Conservation (phyloP, 2,888 invertebrate genomes). For the Entomobrya proxima region DNA sequence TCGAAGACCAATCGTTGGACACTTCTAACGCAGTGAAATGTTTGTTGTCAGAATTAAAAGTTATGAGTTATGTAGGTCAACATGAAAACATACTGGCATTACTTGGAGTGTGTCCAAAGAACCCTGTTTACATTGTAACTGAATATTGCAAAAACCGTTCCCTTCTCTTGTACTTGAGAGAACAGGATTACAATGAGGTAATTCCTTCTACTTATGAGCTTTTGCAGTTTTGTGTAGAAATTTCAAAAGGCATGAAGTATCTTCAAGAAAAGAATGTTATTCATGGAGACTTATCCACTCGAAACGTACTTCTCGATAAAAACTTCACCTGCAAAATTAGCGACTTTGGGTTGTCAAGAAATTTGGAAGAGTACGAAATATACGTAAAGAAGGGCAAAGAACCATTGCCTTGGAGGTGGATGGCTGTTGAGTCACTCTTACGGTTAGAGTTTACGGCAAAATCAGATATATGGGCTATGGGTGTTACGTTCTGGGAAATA, state of each 20-base stretch:
- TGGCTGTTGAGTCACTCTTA: neutral
- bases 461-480: neutral
- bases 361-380: neutral
- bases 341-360: neutral
- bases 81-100: neutral
- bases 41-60: too few species aligned
- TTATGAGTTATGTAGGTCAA: neutral
- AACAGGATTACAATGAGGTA: too few species aligned
- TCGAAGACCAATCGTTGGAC: too few species aligned
- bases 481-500: neutral
- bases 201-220: neutral
- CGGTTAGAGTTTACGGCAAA: neutral
- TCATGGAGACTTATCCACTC: neutral
- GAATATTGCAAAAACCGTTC: neutral
- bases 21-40: too few species aligned
- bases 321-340: neutral
- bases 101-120: neutral
- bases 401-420: neutral
- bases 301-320: neutral
- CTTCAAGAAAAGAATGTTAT: neutral
- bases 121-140: neutral
- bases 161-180: neutral
- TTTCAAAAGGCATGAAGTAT: neutral
- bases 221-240: neutral
- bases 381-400: constrained; percentile 5